These are phyloP conservation scores for Zosterops lateralis DNA, from an alignment of 2,113 vertebrate species.

Conservation along the genomic window DNA sequence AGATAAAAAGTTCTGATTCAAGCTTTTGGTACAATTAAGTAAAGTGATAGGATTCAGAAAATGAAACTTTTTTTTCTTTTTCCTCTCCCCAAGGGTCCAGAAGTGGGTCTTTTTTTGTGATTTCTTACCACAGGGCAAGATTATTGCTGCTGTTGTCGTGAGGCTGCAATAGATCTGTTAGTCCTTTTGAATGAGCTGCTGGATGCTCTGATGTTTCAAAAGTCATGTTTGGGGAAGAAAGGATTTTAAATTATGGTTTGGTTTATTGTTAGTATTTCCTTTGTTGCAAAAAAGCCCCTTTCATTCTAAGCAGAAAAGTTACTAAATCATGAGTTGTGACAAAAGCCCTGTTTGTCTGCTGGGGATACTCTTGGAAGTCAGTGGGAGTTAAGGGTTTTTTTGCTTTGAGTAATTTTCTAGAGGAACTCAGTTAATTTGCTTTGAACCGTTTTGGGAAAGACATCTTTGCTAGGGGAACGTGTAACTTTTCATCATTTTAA, in stretches of 20 bases:
- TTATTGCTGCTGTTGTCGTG: neutral
- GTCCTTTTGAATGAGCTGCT: neutral
- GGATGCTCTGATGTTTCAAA: neutral
- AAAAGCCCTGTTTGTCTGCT: neutral
- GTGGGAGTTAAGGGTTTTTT: neutral
- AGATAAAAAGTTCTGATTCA: neutral
- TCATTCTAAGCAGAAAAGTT: neutral
- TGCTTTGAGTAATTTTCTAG: neutral
- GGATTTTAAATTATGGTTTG: neutral
- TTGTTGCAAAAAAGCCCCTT: neutral
- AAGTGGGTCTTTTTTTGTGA: neutral
- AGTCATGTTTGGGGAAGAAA: neutral
- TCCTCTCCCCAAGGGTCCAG: neutral
- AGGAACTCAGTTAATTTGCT: neutral
- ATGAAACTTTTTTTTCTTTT: neutral
- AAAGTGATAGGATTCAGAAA: neutral
- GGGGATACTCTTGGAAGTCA: neutral
- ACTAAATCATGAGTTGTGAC: neutral
- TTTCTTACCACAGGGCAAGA: neutral
- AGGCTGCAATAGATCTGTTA: neutral
- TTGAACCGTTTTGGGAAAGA: neutral
- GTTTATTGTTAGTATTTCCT: neutral
- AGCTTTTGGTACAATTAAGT: neutral
- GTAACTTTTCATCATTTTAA: neutral
- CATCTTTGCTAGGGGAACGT: neutral